Evolutionary conservation across 1,140 invertebrate species (phyloP), one percentile per base, ranked within the genome.

Genomic region (Maconellicoccus hirsutus): DNA sequence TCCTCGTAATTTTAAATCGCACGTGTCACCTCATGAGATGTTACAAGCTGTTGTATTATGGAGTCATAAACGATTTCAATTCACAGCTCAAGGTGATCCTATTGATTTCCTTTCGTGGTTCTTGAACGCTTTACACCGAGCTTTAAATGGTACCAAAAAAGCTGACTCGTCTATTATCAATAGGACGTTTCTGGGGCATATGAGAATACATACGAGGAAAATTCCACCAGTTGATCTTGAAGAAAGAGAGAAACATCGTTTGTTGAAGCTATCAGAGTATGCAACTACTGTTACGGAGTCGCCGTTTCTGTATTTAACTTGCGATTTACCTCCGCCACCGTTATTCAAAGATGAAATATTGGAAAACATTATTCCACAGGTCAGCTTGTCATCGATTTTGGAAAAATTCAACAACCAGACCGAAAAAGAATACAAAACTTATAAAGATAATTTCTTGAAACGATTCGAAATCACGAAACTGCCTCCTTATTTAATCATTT

Each of bases 11-110:
- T 99, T 99, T 78, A 99, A 99, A 82, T 93, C 96, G 3, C 98
- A 99, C 78, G 98, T 99, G 0, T 98, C 95, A 70, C 98, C 98
- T 0, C 98, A 99, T 80, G 98, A 99, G 84, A 99, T 99, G 97
- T 81, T 99, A 14, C 98, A 99, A 81, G 94, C 98, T 33, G 96
- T 99, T 29, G 97, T 99, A 0, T 81, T 98, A 7, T 98, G 95
- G 89, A 98, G 94, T 76, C 93, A 95, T 79, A 99, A 99, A 78
- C 87, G 88, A 75, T 99, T 98, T 79, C 96, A 99, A 79, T 98
- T 99, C 78, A 99, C 95, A 1, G 88, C 96, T 78, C 98, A 99
- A 86, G 94, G 92, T 90, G 96, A 99, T 84, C 93, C 96, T 3
- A 90, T 98, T 70, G 93, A 98, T 76, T 98, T 99, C 80, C 79